These are phyloP conservation scores for Lophura nycthemera DNA, from an alignment of 2,113 vertebrate genomes.

Conservation along the genomic window DNA sequence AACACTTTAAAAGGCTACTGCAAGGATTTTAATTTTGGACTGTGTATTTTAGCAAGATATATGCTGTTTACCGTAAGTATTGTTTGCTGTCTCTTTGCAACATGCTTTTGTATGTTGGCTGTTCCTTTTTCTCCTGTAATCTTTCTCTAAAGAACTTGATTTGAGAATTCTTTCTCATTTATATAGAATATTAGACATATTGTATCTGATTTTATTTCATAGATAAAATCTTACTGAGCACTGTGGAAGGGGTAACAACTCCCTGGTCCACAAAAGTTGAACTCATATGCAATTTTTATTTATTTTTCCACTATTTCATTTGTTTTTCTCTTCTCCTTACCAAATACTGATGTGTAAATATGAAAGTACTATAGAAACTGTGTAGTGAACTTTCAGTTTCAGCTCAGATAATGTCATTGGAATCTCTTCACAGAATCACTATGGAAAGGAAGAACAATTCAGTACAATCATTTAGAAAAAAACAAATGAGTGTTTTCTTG, in stretches of 20 bases:
- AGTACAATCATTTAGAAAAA: constrained; percentile 24
- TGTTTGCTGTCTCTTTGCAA: neutral
- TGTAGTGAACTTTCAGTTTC: neutral
- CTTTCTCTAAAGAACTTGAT: neutral
- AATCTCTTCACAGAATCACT: constrained; percentile 53
- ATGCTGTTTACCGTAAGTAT: neutral
- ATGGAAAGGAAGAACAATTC: constrained; percentile 46
- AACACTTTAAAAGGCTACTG: neutral
- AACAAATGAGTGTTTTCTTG: neutral
- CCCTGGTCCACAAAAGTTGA: neutral
- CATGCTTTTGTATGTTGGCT: neutral
- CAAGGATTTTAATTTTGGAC: neutral
- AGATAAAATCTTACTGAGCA: neutral
- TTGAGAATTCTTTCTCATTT: neutral
- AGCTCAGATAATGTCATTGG: neutral
- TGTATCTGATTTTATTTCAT: neutral
- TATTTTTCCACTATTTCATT: accelerated
- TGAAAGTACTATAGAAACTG: neutral
- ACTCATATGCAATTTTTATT: neutral
- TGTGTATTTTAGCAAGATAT: neutral
- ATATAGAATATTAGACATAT: neutral
- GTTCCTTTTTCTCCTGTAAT: neutral
- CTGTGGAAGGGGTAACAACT: neutral
- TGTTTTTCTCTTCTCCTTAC: neutral
- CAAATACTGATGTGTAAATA: neutral